Percentiles rank a stretch among this genome's conserved stretches.
Conservation (phyloP, 2,888 invertebrate species). For the Lasioglossum lativentre region DNA sequence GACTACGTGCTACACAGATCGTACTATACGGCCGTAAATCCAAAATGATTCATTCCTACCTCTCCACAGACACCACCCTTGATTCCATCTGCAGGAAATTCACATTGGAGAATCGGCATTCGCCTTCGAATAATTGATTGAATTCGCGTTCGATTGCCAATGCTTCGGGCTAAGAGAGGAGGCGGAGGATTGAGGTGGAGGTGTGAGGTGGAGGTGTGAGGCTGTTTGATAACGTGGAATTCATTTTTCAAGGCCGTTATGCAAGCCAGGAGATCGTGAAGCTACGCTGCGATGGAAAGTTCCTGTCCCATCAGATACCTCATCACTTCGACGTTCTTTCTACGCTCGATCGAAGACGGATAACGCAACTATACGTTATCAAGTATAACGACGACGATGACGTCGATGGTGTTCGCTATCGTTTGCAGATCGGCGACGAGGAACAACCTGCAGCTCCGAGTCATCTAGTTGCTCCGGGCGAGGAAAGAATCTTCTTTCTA, state of each 20-base stretch:
- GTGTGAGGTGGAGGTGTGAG: neutral
- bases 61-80: neutral
- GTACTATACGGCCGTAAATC: neutral
- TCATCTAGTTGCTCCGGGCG: slow-evolving; percentile 79
- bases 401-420: slow-evolving; percentile 81
- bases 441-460: slow-evolving; percentile 82
- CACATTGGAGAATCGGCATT: slow-evolving; percentile 33
- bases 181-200: too few relatives aligned
- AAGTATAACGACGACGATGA: slow-evolving; percentile 19
- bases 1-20: neutral
- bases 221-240: slow-evolving; percentile 3
- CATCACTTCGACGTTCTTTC: slow-evolving; percentile 77
- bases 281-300: slow-evolving; percentile 80
- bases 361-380: slow-evolving; percentile 15
- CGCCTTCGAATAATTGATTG: slow-evolving; percentile 44
- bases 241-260: slow-evolving; percentile 54
- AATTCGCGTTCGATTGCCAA: slow-evolving; percentile 23
- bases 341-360: slow-evolving; percentile 65
- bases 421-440: slow-evolving; percentile 79
- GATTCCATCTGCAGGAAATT: slow-evolving; percentile 17
- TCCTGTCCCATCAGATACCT: slow-evolving; percentile 81
- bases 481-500: slow-evolving; percentile 13
- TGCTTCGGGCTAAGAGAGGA: slow-evolving; percentile 9
- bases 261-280: slow-evolving; percentile 76
- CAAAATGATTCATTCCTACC: neutral